A percentile compares a stretch with the other conserved stretches of the same genome.
These are phyloP conservation scores for Dromas ardeola DNA, from an alignment of 2,113 vertebrate species.

Conservation along the genomic window DNA sequence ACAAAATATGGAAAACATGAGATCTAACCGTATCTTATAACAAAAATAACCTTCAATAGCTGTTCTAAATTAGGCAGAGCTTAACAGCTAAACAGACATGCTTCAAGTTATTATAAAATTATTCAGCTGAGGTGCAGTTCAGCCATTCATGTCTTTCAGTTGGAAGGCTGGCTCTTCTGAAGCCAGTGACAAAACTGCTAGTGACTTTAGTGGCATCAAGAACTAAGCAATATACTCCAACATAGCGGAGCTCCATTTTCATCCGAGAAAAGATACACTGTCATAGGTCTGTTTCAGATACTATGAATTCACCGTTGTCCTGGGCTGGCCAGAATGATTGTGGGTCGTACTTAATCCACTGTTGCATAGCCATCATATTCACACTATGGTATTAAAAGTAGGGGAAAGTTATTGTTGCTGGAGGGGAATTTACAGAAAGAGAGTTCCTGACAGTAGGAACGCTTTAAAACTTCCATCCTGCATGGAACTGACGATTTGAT, in stretches of 20 bases:
- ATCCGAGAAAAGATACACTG: background rate
- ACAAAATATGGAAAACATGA: background rate
- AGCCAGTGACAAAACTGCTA: background rate
- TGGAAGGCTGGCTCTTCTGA: background rate
- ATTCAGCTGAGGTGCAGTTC: background rate
- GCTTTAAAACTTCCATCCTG: background rate
- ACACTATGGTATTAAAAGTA: background rate
- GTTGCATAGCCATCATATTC: background rate
- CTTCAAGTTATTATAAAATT: background rate
- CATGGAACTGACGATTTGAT: background rate
- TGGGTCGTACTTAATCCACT: background rate
- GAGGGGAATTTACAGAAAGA: background rate
- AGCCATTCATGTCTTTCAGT: background rate
- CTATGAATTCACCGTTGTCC: background rate
- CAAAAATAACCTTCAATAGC: background rate
- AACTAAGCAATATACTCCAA: background rate
- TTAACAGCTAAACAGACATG: background rate
- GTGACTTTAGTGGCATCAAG: background rate
- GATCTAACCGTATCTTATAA: background rate
- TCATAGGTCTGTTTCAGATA: background rate
- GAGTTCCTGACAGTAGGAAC: background rate
- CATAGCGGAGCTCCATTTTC: background rate
- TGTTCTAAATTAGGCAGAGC: slow-evolving; percentile 1
- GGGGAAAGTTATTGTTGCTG: background rate
- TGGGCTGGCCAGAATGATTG: background rate